Evolutionary conservation across 2,113 vertebrate species (phyloP).

Genomic region (Stegostoma tigrinum): DNA sequence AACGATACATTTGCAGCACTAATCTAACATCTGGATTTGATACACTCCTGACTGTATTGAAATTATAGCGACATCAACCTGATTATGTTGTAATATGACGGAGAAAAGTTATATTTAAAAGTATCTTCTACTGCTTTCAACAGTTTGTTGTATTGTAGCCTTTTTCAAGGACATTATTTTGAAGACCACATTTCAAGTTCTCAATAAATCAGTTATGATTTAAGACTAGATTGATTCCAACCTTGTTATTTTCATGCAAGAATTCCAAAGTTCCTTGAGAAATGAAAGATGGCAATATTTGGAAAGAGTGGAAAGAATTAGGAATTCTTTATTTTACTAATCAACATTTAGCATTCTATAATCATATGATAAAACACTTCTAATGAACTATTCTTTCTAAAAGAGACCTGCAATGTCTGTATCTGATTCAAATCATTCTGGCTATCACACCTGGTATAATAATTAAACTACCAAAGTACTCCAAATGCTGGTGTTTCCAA

Average conservation of each 20-base stretch:
- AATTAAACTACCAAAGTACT: neutral
- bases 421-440: neutral
- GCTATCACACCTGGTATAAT: constrained; percentile 2
- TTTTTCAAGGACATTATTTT: neutral
- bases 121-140: neutral
- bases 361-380: neutral
- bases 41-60: neutral
- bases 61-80: neutral
- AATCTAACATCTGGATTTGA: neutral
- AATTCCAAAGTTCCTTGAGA: neutral
- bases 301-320: neutral
- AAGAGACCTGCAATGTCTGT: neutral
- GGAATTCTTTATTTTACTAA: neutral
- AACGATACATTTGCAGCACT: neutral
- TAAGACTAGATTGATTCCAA: neutral
- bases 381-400: neutral
- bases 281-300: neutral
- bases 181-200: neutral
- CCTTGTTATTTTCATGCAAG: neutral
- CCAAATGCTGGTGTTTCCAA: neutral
- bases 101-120: neutral
- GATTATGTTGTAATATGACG: neutral
- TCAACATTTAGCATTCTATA: neutral
- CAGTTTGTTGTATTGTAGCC: neutral
- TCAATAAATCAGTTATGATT: neutral